Conservation (phyloP, 1,140 invertebrate genomes). For the Aphelinus atriplicis region DNA sequence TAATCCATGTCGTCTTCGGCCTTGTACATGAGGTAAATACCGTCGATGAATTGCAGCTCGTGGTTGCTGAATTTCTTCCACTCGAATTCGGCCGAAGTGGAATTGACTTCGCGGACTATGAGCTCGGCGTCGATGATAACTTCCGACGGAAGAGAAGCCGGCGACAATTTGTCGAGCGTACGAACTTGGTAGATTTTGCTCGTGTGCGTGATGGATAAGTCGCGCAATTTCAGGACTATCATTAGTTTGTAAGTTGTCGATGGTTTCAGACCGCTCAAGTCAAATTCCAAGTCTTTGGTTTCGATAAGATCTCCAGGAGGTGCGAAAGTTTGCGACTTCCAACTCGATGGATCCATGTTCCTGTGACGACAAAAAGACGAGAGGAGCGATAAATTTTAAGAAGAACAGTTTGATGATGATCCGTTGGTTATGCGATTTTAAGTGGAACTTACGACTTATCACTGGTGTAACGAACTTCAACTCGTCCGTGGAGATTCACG, state of each 20-base stretch:
- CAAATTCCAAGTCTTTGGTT: constrained; percentile 84
- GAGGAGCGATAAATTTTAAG: no score
- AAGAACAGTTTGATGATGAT: no score
- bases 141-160: constrained; percentile 70
- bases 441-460: constrained; percentile 71
- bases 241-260: constrained; percentile 84
- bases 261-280: constrained; percentile 78
- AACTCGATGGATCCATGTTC: constrained; percentile 75
- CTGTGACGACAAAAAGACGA: constrained; percentile 55
- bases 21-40: constrained; percentile 78
- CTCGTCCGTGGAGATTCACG: constrained; percentile 85
- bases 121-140: constrained; percentile 79
- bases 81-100: constrained; percentile 78
- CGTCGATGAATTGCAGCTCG: constrained; percentile 81
- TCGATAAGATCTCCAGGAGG: constrained; percentile 85
- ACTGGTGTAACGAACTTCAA: constrained; percentile 83
- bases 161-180: constrained; percentile 67
- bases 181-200: constrained; percentile 79
- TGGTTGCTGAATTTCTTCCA: constrained; percentile 85
- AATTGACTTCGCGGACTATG: constrained; percentile 77
- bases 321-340: constrained; percentile 86
- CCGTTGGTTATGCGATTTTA: not conserved
- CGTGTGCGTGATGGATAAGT: constrained; percentile 76
- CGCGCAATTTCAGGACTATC: constrained; percentile 78
- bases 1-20: constrained; percentile 77